Evolutionary conservation across 92 coral and sea anemone genomes (phyloP), one percentile per base, ranked within the genome.

Genomic region (Porites cylindrica): DNA sequence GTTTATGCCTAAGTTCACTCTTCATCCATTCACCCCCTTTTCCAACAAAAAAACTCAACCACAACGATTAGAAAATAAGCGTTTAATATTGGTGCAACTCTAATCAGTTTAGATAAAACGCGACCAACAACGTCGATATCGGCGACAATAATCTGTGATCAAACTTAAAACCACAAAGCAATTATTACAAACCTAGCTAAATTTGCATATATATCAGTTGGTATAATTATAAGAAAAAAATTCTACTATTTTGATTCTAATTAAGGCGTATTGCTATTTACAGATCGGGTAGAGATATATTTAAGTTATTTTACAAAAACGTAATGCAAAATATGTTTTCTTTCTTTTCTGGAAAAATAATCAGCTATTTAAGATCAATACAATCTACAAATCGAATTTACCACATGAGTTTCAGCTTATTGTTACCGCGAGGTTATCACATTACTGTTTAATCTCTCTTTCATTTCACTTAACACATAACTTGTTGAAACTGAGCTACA

Each of bases 271-370:
- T 54, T 10, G 17, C 19, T 70, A 82, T 82, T n/a, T 70, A 82
- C 86, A 82, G 20, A 59, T 53, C 10, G 43, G 47, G 51, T 58
- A 54, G 6, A 82, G 66, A 82, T 47, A 78, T 16, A 67, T 82
- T 70, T 17, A 66, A 80, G 86, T 75, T 73, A 83, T 64, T 51
- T 83, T 83, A 83, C 87, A 83, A 82, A 81, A 72, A 83, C 63
- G 52, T 21, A 50, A 21, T 12, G 79, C 87, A 83, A 83, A 83
- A 83, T 83, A 83, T 26, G 66, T 64, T 78, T 43, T 76, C 29
- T 70, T 82, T 80, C 29, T 67, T 18, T 20, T 26, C 16, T 78
- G 21, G 43, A 83, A 83, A 83, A 83, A 83, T 83, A 83, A 64
- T 74, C 64, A 32, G 72, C 51, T 74, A 19, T 82, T 70, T 70